Evolutionary conservation across 2,888 invertebrate genomes (phyloP), one percentile per base, ranked within the genome.

Genomic region (Hipparchia semele): DNA sequence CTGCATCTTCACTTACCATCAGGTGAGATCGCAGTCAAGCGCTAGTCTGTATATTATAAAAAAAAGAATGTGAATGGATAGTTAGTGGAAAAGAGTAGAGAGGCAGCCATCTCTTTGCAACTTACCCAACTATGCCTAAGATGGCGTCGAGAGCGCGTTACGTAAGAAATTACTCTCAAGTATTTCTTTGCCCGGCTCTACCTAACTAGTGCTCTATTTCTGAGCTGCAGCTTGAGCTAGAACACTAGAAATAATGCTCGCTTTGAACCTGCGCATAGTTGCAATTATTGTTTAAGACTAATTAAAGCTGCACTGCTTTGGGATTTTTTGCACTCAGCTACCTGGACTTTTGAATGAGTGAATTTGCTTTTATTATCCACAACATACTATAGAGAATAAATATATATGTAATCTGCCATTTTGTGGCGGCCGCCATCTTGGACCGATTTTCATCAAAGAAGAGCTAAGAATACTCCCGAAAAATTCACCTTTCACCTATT

Each of bases 91-190:
- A 72, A 60, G 33, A 13, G 8, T 33, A 65, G 10, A 45, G 13
- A 46, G 8, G 60, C 75, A 39, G 74, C 73, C 75, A 78, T 76
- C 69, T 76, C 73, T 76, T 72, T 59, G 65, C 68, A 70, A 77
- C 73, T 78, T 77, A 72, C 67, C 74, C 58, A 33, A 33, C 70
- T 56, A 75, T 71, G 59, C 68, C 54, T 60, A 74, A 73, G 67
- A 75, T 75, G 75, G 74, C 72, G 74, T 58, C 60, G 66, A 74
- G 73, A 58, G 75, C 74, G 66, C 51, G 73, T 71, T 66, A 64
- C 71, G 67, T 69, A 71, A 73, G 67, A 73, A 78, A 75, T 72
- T 73, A 77, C 75, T 68, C 60, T 59, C 51, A 49, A 75, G 75
- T 64, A 61, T 53, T 65, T 67, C 73, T 72, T 72, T 72, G 64